Evolutionary conservation across 2,797 vertebrate genomes (phyloP).

Genomic region (Diplodus puntazzo): DNA sequence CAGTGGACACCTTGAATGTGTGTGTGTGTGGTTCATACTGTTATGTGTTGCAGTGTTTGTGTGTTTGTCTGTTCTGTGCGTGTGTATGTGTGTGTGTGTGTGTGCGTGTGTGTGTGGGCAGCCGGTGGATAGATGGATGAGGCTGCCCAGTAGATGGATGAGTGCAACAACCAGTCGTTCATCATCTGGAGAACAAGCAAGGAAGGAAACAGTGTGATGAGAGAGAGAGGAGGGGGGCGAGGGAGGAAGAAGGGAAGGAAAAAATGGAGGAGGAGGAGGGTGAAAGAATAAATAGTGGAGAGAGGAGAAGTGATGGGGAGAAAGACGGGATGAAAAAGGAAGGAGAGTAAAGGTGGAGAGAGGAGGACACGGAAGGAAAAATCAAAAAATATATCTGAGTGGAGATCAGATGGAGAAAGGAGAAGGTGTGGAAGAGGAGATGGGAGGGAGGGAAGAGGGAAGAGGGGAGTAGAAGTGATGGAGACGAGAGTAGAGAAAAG

Average conservation of each 20-base stretch:
- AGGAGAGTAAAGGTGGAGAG: neutral
- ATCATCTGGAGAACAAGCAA: constrained; percentile 83
- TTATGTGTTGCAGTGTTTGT: constrained; percentile 31
- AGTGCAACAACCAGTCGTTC: constrained; percentile 78
- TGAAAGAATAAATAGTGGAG: neutral
- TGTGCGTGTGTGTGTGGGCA: constrained; percentile 50
- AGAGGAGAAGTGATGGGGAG: neutral
- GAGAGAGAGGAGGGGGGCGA: constrained; percentile 19
- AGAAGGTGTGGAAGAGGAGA: neutral
- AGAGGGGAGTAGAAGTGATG: too few species aligned
- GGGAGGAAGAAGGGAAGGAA: neutral
- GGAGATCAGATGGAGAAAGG: neutral
- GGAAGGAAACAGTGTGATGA: constrained; percentile 74
- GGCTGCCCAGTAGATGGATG: constrained; percentile 85
- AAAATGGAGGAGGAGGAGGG: neutral
- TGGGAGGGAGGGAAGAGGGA: neutral
- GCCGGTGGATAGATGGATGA: constrained; percentile 83
- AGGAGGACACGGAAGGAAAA: too few species aligned
- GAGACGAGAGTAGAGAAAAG: neutral
- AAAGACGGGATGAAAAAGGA: neutral
- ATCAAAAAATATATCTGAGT: too few species aligned
- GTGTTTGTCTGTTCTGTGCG: neutral
- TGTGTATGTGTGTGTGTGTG: constrained; percentile 38
- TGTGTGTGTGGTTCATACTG: constrained; percentile 10
- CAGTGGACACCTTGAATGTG: constrained; percentile 25